phyloP scores from a whole-genome alignment of 2,113 vertebrate genomes.

The Ciconia stormi region DNA sequence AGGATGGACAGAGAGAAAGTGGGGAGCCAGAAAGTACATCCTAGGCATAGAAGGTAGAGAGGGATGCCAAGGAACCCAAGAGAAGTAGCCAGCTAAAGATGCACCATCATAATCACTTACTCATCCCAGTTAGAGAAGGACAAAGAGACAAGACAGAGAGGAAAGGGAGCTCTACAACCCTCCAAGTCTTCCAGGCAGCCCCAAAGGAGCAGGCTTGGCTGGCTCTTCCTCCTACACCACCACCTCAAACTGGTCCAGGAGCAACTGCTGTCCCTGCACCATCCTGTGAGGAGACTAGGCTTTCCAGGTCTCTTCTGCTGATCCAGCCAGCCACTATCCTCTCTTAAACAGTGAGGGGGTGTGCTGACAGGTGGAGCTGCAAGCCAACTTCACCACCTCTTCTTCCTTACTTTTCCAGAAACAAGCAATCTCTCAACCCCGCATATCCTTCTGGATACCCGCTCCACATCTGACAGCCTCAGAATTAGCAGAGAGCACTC shows the following conservation, averaged over 20 bases:
- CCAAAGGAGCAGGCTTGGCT: neutral
- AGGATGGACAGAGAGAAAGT: neutral
- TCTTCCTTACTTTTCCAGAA: neutral
- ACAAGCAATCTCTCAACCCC: neutral
- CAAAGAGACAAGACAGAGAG: neutral
- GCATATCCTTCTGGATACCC: neutral
- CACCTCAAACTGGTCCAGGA: neutral
- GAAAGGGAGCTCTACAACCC: neutral
- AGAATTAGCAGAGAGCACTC: neutral
- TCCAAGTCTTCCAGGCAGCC: neutral
- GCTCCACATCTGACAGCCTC: neutral
- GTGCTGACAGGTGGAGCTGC: neutral
- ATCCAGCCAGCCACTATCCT: neutral
- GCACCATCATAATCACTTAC: neutral
- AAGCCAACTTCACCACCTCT: neutral
- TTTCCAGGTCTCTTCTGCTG: neutral
- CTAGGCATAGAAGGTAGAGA: neutral
- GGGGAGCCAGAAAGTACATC: neutral
- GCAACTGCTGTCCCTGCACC: neutral
- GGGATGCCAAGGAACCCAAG: neutral
- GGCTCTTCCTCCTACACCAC: neutral
- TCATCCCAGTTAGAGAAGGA: neutral
- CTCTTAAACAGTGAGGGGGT: neutral
- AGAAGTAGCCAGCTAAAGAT: neutral
- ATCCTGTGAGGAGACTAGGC: neutral